Base-by-base conservation (phyloP, 2,113 vertebrate species). In the Oophaga pumilio region DNA sequence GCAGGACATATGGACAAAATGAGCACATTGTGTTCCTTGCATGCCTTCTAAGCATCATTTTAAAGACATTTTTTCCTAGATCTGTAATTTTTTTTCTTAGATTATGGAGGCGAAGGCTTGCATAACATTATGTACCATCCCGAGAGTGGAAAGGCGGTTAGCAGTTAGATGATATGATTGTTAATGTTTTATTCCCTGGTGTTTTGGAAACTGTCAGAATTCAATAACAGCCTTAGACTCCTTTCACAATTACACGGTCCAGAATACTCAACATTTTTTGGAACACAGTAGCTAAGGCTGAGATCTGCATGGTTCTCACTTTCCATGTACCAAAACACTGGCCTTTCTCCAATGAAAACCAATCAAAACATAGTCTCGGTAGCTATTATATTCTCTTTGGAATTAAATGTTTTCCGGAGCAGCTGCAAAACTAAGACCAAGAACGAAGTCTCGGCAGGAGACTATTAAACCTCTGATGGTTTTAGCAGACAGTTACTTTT, bases 251-350 rank as follows among this genome's bases (percentile, higher is more conserved):
- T 76, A 82, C 86, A 74, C 59, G 74, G 86, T 87, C 79, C 69
- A 76, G 86, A 82, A 87, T 87, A 76, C 79, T 49, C 78, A 82
- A 76, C 49, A 87, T 82, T 76, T 76, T 87, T 87, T 87, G 86
- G 86, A 87, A 87, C 82, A 87, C 79, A 76, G 78, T 82, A 87
- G 86, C 82, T 76, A 82, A 33, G 68, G 69, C 53, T 82, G 79
- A 76, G 64, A 52, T 68, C 78, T 62, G 57, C 85, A 64, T 60
- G 43, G 57, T 74, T 26, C 69, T 82, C 79, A 74, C 79, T 87
- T 87, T 76, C 69, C 79, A 87, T 87, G 79, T 87, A 87, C 86
- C 69, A 87, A 87, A 87, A 87, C 56, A 87, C 86, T 87, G 86
- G 86, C 80, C 64, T 52, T 53, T 26, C 56, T 87, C 86, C 86